phyloP scores from a whole-genome alignment of 2,888 invertebrate species.

The Ditula angustiorana region DNA sequence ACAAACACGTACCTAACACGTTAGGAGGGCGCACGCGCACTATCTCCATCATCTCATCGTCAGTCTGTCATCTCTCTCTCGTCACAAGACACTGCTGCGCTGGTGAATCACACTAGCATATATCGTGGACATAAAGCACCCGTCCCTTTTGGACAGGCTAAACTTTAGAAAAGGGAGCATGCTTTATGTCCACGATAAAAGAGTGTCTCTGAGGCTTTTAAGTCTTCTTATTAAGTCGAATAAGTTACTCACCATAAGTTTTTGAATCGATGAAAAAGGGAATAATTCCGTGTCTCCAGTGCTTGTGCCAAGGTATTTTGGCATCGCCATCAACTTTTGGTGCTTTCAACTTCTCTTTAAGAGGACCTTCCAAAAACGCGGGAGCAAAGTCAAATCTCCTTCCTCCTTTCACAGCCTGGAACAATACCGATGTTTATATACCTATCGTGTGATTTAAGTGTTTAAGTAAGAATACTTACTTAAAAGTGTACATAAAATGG shows the following conservation, averaged over 20 bases:
- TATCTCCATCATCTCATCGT: not conserved
- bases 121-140: no score
- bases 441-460: no score
- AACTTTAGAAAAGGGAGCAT: no score
- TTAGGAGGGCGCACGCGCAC: not conserved
- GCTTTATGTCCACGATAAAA: no score
- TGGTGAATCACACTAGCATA: no score
- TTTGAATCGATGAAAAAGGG: slow-evolving; percentile 74
- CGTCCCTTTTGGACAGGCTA: no score
- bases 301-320: slow-evolving; percentile 52
- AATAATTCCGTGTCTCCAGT: slow-evolving; percentile 68
- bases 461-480: no score
- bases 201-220: no score
- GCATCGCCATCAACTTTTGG: not conserved
- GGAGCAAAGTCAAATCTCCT: slow-evolving; percentile 67
- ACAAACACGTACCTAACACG: not conserved
- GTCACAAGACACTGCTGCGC: no score
- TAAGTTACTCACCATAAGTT: slow-evolving; percentile 63
- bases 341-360: not conserved
- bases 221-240: no score
- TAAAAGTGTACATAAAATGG: no score
- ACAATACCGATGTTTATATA: not conserved
- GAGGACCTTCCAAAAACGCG: not conserved
- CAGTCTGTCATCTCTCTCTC: no score
- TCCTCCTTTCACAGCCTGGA: slow-evolving; percentile 41